Conservation (phyloP, 2,888 invertebrate species). For the Chrysina gloriosa region DNA sequence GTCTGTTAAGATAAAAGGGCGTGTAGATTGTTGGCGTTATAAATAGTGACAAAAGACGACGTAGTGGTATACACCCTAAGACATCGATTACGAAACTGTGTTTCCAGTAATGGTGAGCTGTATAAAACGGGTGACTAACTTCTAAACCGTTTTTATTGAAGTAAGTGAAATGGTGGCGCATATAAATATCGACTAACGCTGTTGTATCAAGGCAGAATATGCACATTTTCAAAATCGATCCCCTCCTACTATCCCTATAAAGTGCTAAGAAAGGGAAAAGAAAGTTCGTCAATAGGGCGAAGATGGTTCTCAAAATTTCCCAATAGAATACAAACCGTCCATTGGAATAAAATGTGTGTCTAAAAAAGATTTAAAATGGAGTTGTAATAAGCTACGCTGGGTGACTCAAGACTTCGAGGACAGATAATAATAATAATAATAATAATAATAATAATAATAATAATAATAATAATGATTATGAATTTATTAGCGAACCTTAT, state of each 20-base stretch:
- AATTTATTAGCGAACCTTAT: no score
- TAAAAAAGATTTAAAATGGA: not conserved
- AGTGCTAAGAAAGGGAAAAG: constrained; percentile 43
- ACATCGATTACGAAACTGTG: constrained; percentile 51
- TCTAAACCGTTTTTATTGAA: constrained; percentile 50
- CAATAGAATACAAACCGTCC: constrained; percentile 50
- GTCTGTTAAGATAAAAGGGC: constrained; percentile 4
- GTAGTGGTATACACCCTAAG: constrained; percentile 50
- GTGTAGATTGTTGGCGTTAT: not conserved
- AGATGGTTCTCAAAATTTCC: constrained; percentile 47
- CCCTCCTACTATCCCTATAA: not conserved
- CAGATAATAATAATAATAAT: no score
- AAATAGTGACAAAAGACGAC: not conserved
- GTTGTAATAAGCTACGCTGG: not conserved
- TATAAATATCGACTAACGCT: constrained; percentile 50
- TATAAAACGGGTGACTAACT: constrained; percentile 52
- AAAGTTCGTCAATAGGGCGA: constrained; percentile 42
- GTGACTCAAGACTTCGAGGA: no score
- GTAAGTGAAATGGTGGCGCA: constrained; percentile 51
- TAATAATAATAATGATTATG: no score
- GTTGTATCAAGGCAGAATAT: constrained; percentile 45
- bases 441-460: no score
- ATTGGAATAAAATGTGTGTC: constrained; percentile 43
- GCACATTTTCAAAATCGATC: not conserved
- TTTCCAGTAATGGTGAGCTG: constrained; percentile 50